These are phyloP conservation scores for Thrips palmi DNA, from an alignment of 1,140 invertebrate genomes.

Conservation along the genomic window DNA sequence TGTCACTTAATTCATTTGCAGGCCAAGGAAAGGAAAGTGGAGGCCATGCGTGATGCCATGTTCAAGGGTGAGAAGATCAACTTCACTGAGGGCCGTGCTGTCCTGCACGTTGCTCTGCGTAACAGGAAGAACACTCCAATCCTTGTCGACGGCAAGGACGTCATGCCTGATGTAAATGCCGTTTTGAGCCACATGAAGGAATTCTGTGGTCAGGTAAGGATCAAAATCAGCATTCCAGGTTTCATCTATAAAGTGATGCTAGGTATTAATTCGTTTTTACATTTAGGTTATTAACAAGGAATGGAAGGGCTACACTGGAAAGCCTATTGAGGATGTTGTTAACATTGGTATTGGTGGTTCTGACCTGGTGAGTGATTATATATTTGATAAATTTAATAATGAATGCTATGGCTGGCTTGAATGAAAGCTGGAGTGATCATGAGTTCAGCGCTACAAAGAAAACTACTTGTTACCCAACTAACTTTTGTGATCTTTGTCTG, in stretches of 20 bases:
- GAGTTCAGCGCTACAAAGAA: neutral
- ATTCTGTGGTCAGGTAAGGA: conserved; percentile 59
- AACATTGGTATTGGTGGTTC: conserved; percentile 99
- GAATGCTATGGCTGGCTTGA: neutral
- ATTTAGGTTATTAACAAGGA: conserved; percentile 40
- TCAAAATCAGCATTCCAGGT: no score
- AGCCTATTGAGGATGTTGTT: conserved; percentile 91
- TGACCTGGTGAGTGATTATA: conserved; percentile 50
- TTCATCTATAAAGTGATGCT: neutral
- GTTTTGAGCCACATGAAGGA: conserved; percentile 91
- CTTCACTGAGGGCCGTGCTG: conserved; percentile 91
- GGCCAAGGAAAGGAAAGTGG: conserved; percentile 68
- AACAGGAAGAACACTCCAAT: conserved; percentile 67
- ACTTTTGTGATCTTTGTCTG: neutral
- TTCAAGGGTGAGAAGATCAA: conserved; percentile 92
- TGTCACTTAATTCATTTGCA: conserved; percentile 20
- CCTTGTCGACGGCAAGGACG: conserved; percentile 74
- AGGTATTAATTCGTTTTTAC: conserved; percentile 15
- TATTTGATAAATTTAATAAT: conserved; percentile 3
- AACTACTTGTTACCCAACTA: neutral
- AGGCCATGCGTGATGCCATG: conserved; percentile 78
- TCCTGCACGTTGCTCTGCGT: conserved; percentile 85
- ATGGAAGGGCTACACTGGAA: conserved; percentile 84
- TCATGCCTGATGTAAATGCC: conserved; percentile 81
- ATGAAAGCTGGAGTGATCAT: neutral